phyloP scores from a whole-genome alignment of 2,888 invertebrate genomes.

The Carterocephalus palaemon region DNA sequence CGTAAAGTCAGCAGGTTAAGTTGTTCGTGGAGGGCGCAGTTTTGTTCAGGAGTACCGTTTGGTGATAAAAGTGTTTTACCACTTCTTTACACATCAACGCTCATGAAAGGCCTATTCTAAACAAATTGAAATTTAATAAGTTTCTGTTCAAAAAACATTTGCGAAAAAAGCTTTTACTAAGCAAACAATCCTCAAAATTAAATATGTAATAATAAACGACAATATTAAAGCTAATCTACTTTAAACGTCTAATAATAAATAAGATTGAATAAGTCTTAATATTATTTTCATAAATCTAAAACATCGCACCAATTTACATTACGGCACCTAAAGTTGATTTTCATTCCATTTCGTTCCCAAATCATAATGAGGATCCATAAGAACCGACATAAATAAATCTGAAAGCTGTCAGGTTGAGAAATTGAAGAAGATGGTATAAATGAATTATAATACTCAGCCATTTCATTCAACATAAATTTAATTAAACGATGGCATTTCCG shows the following conservation, averaged over 20 bases:
- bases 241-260: background rate
- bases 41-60: too few species aligned
- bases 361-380: slow-evolving; percentile 21
- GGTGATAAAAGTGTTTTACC: too few species aligned
- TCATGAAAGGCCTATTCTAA: too few species aligned
- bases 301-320: slow-evolving; percentile 8
- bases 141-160: too few species aligned
- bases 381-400: slow-evolving; percentile 23
- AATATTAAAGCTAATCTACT: background rate
- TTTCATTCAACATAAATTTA: slow-evolving; percentile 32
- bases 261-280: background rate
- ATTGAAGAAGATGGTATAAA: slow-evolving; percentile 30
- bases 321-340: slow-evolving; percentile 20
- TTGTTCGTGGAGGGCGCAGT: too few species aligned
- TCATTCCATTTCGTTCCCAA: slow-evolving; percentile 22
- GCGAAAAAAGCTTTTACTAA: too few species aligned
- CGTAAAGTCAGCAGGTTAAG: background rate
- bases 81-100: too few species aligned
- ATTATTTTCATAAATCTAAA: slow-evolving; percentile 6
- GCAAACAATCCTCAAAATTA: too few species aligned
- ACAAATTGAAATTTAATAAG: too few species aligned
- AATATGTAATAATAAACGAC: too few species aligned
- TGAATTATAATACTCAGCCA: slow-evolving; percentile 32
- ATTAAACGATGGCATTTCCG: slow-evolving; percentile 30
- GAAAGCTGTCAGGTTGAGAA: slow-evolving; percentile 23